phyloP scores from a whole-genome alignment of 2,888 invertebrate species.

The Oligia fasciuncula region DNA sequence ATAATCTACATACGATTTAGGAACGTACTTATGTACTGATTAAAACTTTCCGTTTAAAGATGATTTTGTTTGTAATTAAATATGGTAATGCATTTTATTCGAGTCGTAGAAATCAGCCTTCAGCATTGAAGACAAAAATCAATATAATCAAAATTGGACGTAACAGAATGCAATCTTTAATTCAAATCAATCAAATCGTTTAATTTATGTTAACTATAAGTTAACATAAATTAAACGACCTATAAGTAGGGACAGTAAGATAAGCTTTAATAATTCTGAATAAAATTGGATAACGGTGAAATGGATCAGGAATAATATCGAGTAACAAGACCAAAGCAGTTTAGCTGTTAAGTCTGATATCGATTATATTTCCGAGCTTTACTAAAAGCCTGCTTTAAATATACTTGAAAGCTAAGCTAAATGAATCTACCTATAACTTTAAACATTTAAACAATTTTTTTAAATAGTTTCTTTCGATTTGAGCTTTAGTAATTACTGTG shows the following conservation, averaged over 20 bases:
- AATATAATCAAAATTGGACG: constrained; percentile 28
- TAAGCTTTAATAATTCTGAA: neutral
- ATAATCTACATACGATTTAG: constrained; percentile 39
- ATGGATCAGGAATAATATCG: neutral
- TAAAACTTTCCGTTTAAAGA: constrained; percentile 37
- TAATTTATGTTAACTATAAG: too few species aligned
- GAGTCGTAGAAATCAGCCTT: neutral
- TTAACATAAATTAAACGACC: constrained; percentile 35
- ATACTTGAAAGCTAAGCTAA: too few species aligned
- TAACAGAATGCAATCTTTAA: constrained; percentile 10
- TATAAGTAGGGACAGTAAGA: neutral
- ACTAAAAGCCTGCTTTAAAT: neutral
- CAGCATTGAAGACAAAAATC: constrained; percentile 37
- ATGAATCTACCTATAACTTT: neutral
- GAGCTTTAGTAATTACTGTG: neutral
- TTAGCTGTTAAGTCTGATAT: neutral
- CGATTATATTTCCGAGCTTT: neutral
- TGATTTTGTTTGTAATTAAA: constrained; percentile 56
- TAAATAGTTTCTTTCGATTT: neutral
- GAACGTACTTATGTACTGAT: constrained; percentile 42
- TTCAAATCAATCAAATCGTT: too few species aligned
- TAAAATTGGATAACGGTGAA: neutral
- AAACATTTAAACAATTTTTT: neutral
- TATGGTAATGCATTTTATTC: constrained; percentile 50
- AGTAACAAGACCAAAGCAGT: too few species aligned